Evolutionary conservation across 1,140 invertebrate species (phyloP).

Genomic region (Drosophila ohnishii): DNA sequence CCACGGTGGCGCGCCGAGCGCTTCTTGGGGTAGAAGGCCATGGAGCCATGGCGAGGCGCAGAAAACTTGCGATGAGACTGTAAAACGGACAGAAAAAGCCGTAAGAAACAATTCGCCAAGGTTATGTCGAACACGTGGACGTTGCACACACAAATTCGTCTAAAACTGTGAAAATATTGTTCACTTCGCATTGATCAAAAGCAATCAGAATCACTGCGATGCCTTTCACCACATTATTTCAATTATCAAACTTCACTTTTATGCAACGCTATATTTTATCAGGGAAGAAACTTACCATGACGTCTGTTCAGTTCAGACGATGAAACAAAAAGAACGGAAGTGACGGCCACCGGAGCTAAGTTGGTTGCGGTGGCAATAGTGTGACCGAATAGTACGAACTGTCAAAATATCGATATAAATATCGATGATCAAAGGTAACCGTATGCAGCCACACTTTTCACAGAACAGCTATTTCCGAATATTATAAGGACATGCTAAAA

Average conservation of each 20-base stretch:
- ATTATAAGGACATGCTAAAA: too few species aligned
- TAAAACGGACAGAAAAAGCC: constrained; percentile 77
- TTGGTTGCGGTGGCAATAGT: constrained; percentile 31
- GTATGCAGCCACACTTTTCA: too few species aligned
- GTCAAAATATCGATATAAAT: neutral
- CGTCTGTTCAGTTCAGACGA: constrained; percentile 76
- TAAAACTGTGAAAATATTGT: neutral
- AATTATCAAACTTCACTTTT: neutral
- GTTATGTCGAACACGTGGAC: constrained; percentile 24
- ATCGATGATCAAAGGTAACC: neutral
- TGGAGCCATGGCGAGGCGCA: constrained; percentile 99
- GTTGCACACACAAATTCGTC: neutral
- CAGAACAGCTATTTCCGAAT: too few species aligned
- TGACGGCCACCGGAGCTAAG: constrained; percentile 25
- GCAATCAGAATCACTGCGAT: neutral
- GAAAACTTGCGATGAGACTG: constrained; percentile 99
- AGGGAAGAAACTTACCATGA: constrained; percentile 63
- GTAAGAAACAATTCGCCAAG: constrained; percentile 9
- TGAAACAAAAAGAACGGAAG: constrained; percentile 76
- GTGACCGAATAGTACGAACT: neutral
- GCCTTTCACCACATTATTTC: neutral
- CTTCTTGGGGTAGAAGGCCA: constrained; percentile 99
- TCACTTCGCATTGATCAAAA: neutral
- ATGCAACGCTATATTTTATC: neutral
- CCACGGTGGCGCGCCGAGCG: constrained; percentile 97